phyloP scores from a whole-genome alignment of 1,140 invertebrate species.

The Leptinotarsa defecta region DNA sequence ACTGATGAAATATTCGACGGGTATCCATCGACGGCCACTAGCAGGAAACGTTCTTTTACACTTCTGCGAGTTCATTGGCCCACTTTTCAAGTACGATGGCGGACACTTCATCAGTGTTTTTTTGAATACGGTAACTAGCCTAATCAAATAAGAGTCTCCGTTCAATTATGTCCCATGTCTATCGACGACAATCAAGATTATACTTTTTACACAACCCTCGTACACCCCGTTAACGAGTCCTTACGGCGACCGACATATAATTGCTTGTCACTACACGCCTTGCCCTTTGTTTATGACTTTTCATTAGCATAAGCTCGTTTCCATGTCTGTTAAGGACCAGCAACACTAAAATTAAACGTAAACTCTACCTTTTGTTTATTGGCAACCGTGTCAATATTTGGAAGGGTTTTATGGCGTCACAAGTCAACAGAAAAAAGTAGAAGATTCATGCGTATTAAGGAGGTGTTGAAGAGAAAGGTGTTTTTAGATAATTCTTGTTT shows the following conservation, averaged over 20 bases:
- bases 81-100: too few species aligned
- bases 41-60: too few species aligned
- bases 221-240: neutral
- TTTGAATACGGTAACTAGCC: too few species aligned
- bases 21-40: too few species aligned
- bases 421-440: conserved; percentile 1
- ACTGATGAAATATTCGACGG: too few species aligned
- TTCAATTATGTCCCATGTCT: too few species aligned
- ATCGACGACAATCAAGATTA: too few species aligned
- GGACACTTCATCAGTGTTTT: too few species aligned
- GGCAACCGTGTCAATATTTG: conserved; percentile 1
- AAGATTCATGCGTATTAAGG: neutral
- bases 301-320: conserved; percentile 8
- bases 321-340: conserved; percentile 2
- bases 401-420: neutral
- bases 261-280: conserved; percentile 7
- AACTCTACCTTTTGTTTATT: conserved; percentile 8
- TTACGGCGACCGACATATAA: neutral
- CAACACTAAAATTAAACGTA: conserved; percentile 3
- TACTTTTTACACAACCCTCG: neutral
- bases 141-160: too few species aligned
- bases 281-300: conserved; percentile 1
- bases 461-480: neutral
- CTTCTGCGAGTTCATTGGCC: too few species aligned
- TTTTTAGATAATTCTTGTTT: neutral